Evolutionary conservation across 2,888 invertebrate species (phyloP), one percentile per base, ranked within the genome.

Genomic region (Papilio elwesi): DNA sequence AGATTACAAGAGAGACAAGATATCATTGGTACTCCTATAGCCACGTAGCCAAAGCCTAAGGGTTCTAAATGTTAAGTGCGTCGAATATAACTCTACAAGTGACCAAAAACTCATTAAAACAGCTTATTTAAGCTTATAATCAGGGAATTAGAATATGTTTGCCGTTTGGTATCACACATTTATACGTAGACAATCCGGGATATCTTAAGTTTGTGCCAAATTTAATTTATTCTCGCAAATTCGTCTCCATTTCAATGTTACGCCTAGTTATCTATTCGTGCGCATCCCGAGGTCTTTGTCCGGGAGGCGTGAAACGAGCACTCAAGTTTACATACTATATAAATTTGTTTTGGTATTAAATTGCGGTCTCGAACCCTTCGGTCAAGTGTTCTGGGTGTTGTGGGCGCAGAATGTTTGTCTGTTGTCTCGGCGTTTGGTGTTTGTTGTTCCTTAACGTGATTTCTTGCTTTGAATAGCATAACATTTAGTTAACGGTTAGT

Each of bases 331-430:
- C 69, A 59, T 69, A 62, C 59, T 62, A 62, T 62, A 69, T 69
- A 73, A 73, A 69, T 69, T 73, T 64, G 59, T 57, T 73, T 69
- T 51, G 69, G 69, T 48, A 73, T 69, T 73, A 73, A 73, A 73
- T 73, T 69, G 73, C 69, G 73, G 73, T 69, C 69, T 57, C 64
- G 51, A 47, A 57, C 73, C 73, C 69, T 71, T 43, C 73, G 73
- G 68, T 72, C 72, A 68, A 73, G 73, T 73, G 73, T 52, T 59
- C 13, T 53, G n/a, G n/a, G n/a, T n/a, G n/a, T n/a, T n/a, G 55
- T 11, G 57, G 69, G 49, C 15, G 51, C 51, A 16, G 49, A 53
- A 43, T 73, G 65, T 73, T 69, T 69, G 68, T 67, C 52, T 67
- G 51, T 64, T 73, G 64, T 63, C 68, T 68, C 49, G 53, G 51